Evolutionary conservation across 2,888 invertebrate genomes (phyloP), one percentile per base, ranked within the genome.

Genomic region (Xanthia icteritia): DNA sequence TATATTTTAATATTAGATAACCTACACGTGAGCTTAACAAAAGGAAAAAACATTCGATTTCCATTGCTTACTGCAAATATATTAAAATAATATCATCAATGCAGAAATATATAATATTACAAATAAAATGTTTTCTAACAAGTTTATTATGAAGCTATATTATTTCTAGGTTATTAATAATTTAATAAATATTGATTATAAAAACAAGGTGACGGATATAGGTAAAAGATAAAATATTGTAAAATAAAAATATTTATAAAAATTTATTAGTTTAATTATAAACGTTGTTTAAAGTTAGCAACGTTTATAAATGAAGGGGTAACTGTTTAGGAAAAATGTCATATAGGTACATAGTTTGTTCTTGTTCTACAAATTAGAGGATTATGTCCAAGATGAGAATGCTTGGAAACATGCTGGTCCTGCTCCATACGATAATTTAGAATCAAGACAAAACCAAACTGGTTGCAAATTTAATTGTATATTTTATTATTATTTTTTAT

Each of bases 81-180:
- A 65, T 73, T 54, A 45, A 42, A 76, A 31, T 58, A 78, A 31
- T 23, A 80, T n/a, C 13, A 80, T 63, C 15, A 4, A 63, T 60
- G 6, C 31, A 65, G 39, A 68, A 63, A 68, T 78, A 67, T 27
- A 9, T 68, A n/a, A 17, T 31, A 31, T 31, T 69, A 39, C 5
- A 70, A 71, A 13, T 71, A 31, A 69, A 31, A 23, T 13, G 9
- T n/a, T 65, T 11, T 45, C 23, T 64, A 17, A 31, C 5, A 20
- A 61, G 8, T 39, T 31, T 20, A 36, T 8, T 61, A 36, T 23
- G 17, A 17, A 23, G 36, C 23, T n/a, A 15, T 56, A 1, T 17
- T n/a, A 68, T n/a, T 58, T 2, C 36, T 15, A 13, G 23, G 36
- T 45, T 13, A 45, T 45, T 63, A 63, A 63, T 63, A 23, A 36